Base-by-base conservation (phyloP, 2,113 vertebrate species). In the Triplophysa siluroides region DNA sequence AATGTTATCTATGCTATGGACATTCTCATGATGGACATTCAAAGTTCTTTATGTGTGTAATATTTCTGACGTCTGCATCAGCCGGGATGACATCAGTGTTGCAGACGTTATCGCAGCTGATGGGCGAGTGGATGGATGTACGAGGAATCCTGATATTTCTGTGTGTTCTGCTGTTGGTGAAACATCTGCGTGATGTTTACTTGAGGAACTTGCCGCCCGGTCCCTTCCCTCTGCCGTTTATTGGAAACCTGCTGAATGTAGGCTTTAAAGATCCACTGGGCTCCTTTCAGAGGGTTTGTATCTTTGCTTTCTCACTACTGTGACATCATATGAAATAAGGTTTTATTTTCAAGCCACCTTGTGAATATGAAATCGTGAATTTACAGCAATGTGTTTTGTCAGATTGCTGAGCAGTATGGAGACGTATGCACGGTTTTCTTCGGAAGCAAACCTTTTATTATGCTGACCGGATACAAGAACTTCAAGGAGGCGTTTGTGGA, bases 401-500 rank as follows among this genome's bases (percentile, higher is more conserved):
- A 80, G 79, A 65, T 80, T 24, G 8, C 19, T 18, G 63, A 66
- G 70, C 41, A 7, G 33, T 74, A 75, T 60, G 79, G 79, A 38
- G 60, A 79, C 33, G 79, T 85, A 41, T 38, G 38, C 67, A 75
- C 43, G 6, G 7, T 85, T 54, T 50, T 69, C 75, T 0, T 85
- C 12, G 84, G 81, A 24, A 43, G 10, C 19, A 4, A 50, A 6
- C 66, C 60, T 19, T 70, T 61, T 24, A 52, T 85, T 11, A 18
- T 85, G 16, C 63, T 85, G 4, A 78, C 81, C 24, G 81, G 84
- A 11, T 76, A 72, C 2, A 38, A 65, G 50, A 60, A 19, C 4
- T 80, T 85, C 21, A 80, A 75, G 47, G 84, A 85, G 74, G 84
- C 74, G 1, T 85, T 85, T 78, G 74, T 85, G 54, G 81, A 85